Percentiles rank a stretch among this genome's conserved stretches.
Evolutionary conservation across 2,888 invertebrate genomes (phyloP).

Genomic region (Villa cingulata): DNA sequence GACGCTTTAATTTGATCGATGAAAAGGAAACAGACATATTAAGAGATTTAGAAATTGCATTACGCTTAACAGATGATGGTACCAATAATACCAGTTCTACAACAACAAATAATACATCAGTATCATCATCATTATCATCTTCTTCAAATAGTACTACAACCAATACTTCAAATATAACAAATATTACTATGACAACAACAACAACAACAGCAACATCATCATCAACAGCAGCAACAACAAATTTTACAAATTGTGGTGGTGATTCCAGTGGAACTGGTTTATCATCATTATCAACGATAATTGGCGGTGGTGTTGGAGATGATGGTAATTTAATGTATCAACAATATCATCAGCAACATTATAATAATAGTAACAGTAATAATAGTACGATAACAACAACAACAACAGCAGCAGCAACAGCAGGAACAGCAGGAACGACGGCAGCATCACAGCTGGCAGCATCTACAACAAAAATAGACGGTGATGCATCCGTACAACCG

Average conservation of each 20-base stretch:
- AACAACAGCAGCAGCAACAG: background rate
- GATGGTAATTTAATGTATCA: background rate
- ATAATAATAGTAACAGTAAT: no score
- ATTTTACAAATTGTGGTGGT: background rate
- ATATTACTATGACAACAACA: slow-evolving; percentile 9
- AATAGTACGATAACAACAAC: background rate
- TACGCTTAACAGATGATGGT: slow-evolving; percentile 46
- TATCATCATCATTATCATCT: no score
- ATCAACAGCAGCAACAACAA: slow-evolving; percentile 11
- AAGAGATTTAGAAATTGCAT: slow-evolving; percentile 77
- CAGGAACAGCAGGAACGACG: no score
- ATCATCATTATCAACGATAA: slow-evolving; percentile 5
- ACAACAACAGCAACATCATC: no score
- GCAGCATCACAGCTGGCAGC: no score
- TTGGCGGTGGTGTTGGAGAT: no score
- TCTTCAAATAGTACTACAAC: no score
- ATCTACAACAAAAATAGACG: slow-evolving; percentile 10
- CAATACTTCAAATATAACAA: slow-evolving; percentile 11
- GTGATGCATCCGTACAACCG: slow-evolving; percentile 24
- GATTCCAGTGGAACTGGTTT: background rate
- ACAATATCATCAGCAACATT: background rate
- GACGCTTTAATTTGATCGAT: slow-evolving; percentile 85
- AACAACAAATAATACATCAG: slow-evolving; percentile 10
- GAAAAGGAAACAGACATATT: slow-evolving; percentile 92
- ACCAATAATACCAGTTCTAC: slow-evolving; percentile 14